These are phyloP conservation scores for Callimorpha dominula DNA, from an alignment of 2,888 invertebrate genomes.

Conservation along the genomic window DNA sequence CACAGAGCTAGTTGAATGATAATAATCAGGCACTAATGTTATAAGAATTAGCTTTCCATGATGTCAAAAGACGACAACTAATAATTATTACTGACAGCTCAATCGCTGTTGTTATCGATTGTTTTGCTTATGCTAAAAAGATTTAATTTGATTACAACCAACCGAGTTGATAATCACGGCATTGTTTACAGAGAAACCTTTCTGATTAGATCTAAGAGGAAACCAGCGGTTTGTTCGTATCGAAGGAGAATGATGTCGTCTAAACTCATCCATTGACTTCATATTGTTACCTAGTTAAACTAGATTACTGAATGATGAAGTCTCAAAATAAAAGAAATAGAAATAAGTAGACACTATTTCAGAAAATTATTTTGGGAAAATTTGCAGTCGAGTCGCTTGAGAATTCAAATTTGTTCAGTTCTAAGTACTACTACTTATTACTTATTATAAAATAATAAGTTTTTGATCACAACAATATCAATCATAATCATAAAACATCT, in stretches of 20 bases:
- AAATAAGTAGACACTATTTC: neutral
- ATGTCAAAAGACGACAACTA: neutral
- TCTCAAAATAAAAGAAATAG: neutral
- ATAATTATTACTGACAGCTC: conserved; percentile 32
- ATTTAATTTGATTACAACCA: conserved; percentile 35
- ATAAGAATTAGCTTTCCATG: conserved; percentile 4
- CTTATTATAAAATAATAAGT: too few species aligned
- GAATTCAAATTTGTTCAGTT: neutral
- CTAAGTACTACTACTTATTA: too few species aligned
- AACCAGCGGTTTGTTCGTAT: conserved; percentile 10
- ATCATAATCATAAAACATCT: too few species aligned
- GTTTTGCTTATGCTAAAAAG: conserved; percentile 49
- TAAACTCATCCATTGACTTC: neutral
- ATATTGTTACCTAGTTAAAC: neutral
- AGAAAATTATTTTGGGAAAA: neutral
- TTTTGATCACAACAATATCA: too few species aligned
- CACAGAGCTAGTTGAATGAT: neutral
- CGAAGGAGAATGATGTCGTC: neutral
- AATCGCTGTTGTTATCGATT: conserved; percentile 38
- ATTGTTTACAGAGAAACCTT: conserved; percentile 45
- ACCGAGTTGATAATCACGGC: conserved; percentile 38
- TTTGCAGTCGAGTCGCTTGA: neutral
- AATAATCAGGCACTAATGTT: neutral
- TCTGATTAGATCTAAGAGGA: conserved; percentile 23
- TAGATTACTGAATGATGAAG: neutral